Evolutionary conservation across 1,140 invertebrate genomes (phyloP).

Genomic region (Papilio helenus): DNA sequence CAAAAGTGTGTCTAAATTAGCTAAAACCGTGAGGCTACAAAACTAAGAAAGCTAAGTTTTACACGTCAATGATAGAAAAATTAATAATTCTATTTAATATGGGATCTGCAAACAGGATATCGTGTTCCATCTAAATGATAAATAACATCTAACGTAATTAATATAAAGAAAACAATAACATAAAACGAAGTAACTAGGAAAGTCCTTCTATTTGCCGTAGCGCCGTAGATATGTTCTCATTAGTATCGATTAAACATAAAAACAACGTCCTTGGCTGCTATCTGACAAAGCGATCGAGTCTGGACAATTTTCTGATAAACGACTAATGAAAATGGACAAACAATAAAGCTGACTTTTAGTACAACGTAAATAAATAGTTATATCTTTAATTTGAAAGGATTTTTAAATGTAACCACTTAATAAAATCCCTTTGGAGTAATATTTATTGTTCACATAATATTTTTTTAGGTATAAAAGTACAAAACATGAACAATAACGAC

Average conservation of each 20-base stretch:
- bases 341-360: neutral
- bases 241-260: slow-evolving; percentile 7
- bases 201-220: neutral
- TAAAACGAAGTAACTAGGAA: neutral
- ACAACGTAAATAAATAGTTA: no score
- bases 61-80: no score
- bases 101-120: no score
- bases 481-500: neutral
- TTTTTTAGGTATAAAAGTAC: neutral
- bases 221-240: neutral
- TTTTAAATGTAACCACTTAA: no score
- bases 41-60: no score
- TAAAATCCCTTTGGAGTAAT: no score
- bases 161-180: neutral
- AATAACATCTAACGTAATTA: neutral
- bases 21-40: no score
- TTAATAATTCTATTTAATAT: no score
- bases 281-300: neutral
- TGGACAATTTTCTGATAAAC: neutral
- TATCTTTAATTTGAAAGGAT: no score
- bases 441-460: no score
- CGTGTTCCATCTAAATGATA: no score
- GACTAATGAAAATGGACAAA: neutral
- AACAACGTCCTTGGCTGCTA: neutral
- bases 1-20: no score